phyloP scores from a whole-genome alignment of 2,113 vertebrate species.

The Corvus cornix region DNA sequence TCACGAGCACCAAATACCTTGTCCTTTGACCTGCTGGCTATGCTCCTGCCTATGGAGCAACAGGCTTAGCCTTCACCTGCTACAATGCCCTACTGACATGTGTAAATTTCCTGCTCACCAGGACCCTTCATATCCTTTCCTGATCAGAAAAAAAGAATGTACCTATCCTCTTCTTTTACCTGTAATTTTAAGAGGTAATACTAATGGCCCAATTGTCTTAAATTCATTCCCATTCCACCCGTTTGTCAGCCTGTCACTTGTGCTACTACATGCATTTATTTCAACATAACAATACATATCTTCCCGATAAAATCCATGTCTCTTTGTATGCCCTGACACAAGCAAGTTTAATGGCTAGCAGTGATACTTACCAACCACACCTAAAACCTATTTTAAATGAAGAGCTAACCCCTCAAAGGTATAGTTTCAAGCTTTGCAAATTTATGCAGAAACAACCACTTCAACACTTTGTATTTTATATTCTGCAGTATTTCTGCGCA shows the following conservation, averaged over 20 bases:
- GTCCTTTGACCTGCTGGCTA: neutral
- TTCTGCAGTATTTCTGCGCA: neutral
- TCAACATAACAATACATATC: neutral
- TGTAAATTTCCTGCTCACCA: neutral
- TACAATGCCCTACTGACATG: neutral
- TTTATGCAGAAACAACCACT: neutral
- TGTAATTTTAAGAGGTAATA: neutral
- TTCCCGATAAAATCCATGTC: neutral
- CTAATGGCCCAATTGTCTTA: neutral
- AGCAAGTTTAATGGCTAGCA: neutral
- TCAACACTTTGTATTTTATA: neutral
- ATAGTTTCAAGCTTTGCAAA: constrained; percentile 4
- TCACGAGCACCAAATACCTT: neutral
- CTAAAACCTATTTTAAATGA: neutral
- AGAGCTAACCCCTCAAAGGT: neutral
- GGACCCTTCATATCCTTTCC: neutral
- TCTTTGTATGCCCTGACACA: neutral
- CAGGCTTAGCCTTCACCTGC: neutral
- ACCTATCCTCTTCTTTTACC: neutral
- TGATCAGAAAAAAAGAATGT: neutral
- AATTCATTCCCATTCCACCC: neutral
- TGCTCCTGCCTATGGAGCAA: neutral
- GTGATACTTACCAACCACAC: neutral
- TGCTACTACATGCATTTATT: neutral
- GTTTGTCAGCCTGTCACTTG: neutral